Evolutionary conservation across 2,797 vertebrate species (phyloP), one percentile per base, ranked within the genome.

Genomic region (Pangasius macronema): DNA sequence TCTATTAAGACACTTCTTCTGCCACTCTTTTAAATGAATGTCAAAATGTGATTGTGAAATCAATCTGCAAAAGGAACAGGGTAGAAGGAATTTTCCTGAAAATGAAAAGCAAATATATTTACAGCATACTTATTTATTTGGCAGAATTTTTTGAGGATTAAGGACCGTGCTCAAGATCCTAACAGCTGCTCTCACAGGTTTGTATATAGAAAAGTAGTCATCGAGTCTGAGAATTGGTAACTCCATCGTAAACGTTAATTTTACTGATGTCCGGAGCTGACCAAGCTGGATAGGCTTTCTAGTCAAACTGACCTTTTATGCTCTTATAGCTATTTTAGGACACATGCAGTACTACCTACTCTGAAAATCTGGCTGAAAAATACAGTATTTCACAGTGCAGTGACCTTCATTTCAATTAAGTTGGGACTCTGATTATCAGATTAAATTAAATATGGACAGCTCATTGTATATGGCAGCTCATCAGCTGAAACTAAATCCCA

Each of bases 401-500:
- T 33, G 36, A 84, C 39, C 18, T n/a, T 70, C 57, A 80, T 84
- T 85, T 85, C 72, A 87, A 87, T 85, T 36, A 87, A 39, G n/a
- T 16, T 70, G 18, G 75, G 33, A 30, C 18, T 59, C 61, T 72
- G 11, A 49, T 59, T 49, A 84, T 36, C 27, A 51, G 42, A 16
- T 13, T 49, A n/a, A 39, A 6, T 75, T 27, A 49, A 49, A 51
- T 27, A n/a, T 16, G 42, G 42, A 75, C 18, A 68, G 33, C 13
- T 68, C 30, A 68, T 27, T 1, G 14, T 73, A 39, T 22, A 42
- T 39, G 0, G 27, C 24, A 75, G 42, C 24, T 49, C 72, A 75
- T n/a, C 27, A 49, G 13, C 11, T n/a, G 13, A 51, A 75, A 49
- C 24, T n/a, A 49, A 49, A 73, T 27, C 13, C 5, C 2, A 76